These are phyloP conservation scores for Zaprionus ghesquierei DNA, from an alignment of 1,140 invertebrate species.

Conservation along the genomic window DNA sequence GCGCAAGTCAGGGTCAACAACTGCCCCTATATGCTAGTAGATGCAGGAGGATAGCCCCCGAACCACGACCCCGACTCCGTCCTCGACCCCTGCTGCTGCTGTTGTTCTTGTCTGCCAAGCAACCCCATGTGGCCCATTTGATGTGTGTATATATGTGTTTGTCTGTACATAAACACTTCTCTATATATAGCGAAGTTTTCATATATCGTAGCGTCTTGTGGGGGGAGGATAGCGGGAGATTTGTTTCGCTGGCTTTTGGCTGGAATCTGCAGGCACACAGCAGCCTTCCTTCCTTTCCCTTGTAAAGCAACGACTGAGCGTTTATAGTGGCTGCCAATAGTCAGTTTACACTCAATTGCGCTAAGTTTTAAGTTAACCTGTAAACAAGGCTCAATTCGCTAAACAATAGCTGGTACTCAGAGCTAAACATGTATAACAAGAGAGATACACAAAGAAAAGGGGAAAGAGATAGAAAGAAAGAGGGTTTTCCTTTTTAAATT, in stretches of 20 bases:
- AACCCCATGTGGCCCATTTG: conserved; percentile 51
- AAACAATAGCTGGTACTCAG: too few relatives aligned
- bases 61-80: neutral
- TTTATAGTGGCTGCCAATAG: too few relatives aligned
- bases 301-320: too few relatives aligned
- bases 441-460: too few relatives aligned
- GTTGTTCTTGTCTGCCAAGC: conserved; percentile 37
- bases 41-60: conserved; percentile 35
- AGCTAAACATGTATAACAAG: too few relatives aligned
- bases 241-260: neutral
- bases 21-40: conserved; percentile 55
- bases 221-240: neutral
- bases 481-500: too few relatives aligned
- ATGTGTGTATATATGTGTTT: conserved; percentile 24
- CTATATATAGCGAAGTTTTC: neutral
- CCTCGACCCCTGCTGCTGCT: neutral
- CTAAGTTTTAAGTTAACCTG: too few relatives aligned
- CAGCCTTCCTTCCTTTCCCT: too few relatives aligned
- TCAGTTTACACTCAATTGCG: too few relatives aligned
- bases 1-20: conserved; percentile 80
- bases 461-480: too few relatives aligned
- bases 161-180: conserved; percentile 8
- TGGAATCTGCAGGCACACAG: neutral
- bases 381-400: too few relatives aligned
- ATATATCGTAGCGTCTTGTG: neutral